Evolutionary conservation across 2,113 vertebrate genomes (phyloP).

Genomic region (Rhea americana): DNA sequence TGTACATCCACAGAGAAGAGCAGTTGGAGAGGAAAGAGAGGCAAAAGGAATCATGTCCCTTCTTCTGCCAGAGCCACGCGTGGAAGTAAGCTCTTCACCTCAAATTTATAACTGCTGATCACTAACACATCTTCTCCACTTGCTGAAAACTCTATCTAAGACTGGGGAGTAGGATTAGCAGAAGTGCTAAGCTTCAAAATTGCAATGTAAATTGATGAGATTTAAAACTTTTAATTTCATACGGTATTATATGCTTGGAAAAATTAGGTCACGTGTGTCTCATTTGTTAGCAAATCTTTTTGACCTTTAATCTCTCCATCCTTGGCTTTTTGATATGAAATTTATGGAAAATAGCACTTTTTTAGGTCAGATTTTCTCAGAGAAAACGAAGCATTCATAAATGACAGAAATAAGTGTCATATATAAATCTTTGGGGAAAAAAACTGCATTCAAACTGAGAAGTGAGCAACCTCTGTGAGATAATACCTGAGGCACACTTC

Average conservation of each 20-base stretch:
- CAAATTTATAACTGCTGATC: not conserved
- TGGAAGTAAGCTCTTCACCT: not conserved
- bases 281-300: not conserved
- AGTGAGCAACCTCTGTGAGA: not conserved
- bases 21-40: not conserved
- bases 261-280: not conserved
- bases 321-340: not conserved
- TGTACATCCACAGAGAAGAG: not conserved
- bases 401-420: not conserved
- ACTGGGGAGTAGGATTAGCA: not conserved
- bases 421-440: not conserved
- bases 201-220: not conserved
- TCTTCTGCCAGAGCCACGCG: not conserved
- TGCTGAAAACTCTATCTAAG: not conserved
- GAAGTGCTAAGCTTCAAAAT: not conserved
- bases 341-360: not conserved
- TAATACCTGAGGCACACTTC: not conserved
- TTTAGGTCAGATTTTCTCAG: not conserved
- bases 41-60: not conserved
- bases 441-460: not conserved
- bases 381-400: not conserved
- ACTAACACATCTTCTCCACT: not conserved
- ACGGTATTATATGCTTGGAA: not conserved
- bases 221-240: not conserved
- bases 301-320: not conserved